Base-by-base conservation (phyloP, 2,888 invertebrate species). In the Eupithecia inturbata region DNA sequence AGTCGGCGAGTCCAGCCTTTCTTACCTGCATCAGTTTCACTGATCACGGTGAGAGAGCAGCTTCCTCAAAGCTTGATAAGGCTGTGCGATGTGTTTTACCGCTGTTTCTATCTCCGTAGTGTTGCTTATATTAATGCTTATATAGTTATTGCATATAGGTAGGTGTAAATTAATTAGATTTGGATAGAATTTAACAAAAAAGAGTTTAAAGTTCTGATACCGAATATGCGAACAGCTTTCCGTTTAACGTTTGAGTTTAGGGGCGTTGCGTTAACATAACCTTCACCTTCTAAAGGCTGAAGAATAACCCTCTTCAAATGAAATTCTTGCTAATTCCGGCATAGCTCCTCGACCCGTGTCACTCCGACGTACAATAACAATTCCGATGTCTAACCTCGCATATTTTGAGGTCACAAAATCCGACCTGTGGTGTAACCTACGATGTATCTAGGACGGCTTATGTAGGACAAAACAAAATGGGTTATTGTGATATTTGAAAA, bases 321-420 rank as follows among this genome's bases (percentile, higher is more conserved):
- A 81, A 83, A 82, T 83, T 84, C 83, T 79, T 67, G 9, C 60
- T 57, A 14, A 60, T 73, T 78, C 76, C 68, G 60, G 68, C 74
- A 69, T 79, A 76, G 41, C 62, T 70, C 68, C 75, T 76, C 77
- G 79, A 84, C 82, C 82, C 81, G 62, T 77, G 80, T 83, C 84
- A 84, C 75, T 69, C 77, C 79, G 72, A 80, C 79, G 77, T 78
- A 74, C 74, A 80, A 79, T 80, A 78, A 79, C 79, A 78, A 79
- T 79, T 79, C 74, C 74, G 31, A 75, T 67, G 77, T 71, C 70
- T 68, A 66, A 68, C 60, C 71, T 53, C 60, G 31, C 68, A 71
- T 63, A 69, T 63, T 60, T 62, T 62, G 49, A 60, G 63, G 39
- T 66, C 39, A 7, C 22, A 39, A 26, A 16, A 66, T 22, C 39